Evolutionary conservation across 2,888 invertebrate genomes (phyloP).

Genomic region (Protodeltote pygarga): DNA sequence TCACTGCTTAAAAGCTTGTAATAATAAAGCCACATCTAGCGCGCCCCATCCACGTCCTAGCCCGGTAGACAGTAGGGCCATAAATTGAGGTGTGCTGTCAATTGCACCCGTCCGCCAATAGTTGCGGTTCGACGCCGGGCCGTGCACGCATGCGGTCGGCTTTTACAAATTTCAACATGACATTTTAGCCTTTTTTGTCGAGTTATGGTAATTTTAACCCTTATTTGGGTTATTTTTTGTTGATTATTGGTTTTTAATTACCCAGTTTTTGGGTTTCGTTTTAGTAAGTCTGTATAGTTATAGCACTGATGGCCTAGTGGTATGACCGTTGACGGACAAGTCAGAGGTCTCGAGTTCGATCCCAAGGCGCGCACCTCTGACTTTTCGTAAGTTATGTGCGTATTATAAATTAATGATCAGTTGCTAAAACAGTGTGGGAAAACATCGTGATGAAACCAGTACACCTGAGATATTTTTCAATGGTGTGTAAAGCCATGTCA

Average conservation of each 20-base stretch:
- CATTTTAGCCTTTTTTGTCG: slow-evolving; percentile 32
- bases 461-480: no score
- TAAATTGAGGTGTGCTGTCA: slow-evolving; percentile 86
- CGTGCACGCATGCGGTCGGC: slow-evolving; percentile 44
- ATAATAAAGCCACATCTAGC: slow-evolving; percentile 47
- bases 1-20: neutral
- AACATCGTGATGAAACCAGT: no score
- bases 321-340: no score
- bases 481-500: no score
- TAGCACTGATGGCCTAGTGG: no score
- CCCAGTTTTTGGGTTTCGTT: neutral
- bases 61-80: slow-evolving; percentile 83
- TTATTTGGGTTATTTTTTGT: slow-evolving; percentile 12
- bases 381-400: no score
- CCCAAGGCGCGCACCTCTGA: no score
- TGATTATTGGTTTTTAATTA: neutral
- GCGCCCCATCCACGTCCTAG: slow-evolving; percentile 10
- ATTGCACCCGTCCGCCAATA: slow-evolving; percentile 85
- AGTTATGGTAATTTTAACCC: slow-evolving; percentile 14
- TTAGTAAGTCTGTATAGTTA: neutral
- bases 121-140: slow-evolving; percentile 75
- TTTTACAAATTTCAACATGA: slow-evolving; percentile 41
- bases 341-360: no score
- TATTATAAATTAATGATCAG: no score
- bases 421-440: no score